Evolutionary conservation across 2,797 vertebrate genomes (phyloP).

Genomic region (Decapterus maruadsi): DNA sequence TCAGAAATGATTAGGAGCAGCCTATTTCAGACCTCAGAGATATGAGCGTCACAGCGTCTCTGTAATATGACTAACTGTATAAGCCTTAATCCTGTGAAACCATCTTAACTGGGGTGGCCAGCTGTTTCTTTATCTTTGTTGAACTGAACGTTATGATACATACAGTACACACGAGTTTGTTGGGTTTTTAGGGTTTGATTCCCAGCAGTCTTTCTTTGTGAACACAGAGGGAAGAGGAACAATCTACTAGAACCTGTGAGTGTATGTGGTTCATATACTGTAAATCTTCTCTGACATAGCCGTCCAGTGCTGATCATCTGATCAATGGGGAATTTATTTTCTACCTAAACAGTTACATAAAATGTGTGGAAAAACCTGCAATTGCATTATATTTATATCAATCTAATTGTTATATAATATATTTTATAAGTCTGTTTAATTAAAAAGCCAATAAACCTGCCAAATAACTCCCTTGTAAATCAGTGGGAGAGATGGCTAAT

Average conservation of each 20-base stretch:
- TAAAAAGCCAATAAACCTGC: background rate
- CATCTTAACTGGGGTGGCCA: background rate
- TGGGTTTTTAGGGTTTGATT: too few species aligned
- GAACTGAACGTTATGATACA: background rate
- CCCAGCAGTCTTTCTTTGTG: too few species aligned
- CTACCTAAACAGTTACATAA: background rate
- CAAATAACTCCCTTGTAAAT: background rate
- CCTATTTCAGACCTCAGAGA: slow-evolving; percentile 24
- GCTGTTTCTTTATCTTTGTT: background rate
- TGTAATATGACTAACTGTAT: slow-evolving; percentile 1
- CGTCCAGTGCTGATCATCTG: background rate
- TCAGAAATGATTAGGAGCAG: slow-evolving; percentile 15
- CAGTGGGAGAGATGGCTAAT: background rate
- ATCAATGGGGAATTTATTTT: background rate
- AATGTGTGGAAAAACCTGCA: background rate
- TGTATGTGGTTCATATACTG: background rate
- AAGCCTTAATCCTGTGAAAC: background rate
- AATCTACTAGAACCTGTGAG: background rate
- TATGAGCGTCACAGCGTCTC: background rate
- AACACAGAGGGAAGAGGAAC: too few species aligned
- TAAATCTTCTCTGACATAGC: background rate
- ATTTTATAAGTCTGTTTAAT: background rate
- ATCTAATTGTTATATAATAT: background rate
- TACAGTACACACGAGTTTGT: too few species aligned
- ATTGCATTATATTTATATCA: background rate